Evolutionary conservation across 2,888 invertebrate genomes (phyloP), one percentile per base, ranked within the genome.

Genomic region (Crematogaster levior): DNA sequence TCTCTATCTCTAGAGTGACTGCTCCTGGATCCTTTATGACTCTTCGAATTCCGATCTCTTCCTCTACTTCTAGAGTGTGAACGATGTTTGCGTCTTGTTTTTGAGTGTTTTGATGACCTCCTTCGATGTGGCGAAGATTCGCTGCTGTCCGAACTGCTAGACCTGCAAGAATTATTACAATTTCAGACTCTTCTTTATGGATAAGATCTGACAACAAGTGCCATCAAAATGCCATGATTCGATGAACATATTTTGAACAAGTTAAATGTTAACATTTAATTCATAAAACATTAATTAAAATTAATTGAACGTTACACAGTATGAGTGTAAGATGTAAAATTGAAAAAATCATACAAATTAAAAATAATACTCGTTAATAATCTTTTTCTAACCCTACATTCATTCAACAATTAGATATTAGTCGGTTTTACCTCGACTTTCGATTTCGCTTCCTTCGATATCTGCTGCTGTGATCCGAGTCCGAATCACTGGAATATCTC

Each of bases 401-500:
- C 1, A 40, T 30, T 43, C n/a, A n/a, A 30, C 6, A 58, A n/a
- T 56, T 1, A 4, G 6, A 40, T 7, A 56, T 56, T 37, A 12
- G 0, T 60, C 3, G 34, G 30, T 68, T 65, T 80, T 83, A 88
- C 90, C 90, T 89, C 4, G 90, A 90, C 85, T 90, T 90, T 79
- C 91, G 89, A 61, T 89, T 89, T 85, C 92, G 91, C 86, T 90
- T 93, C 18, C 90, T 91, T 60, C 93, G 90, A 85, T 94, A 91
- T 75, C 91, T 93, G 75, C 85, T 91, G 75, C 91, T 93, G 7
- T 91, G 88, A 88, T 94, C 94, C 0, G 94, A 94, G 81, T 94
- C 94, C 0, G 94, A 94, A 63, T 94, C 94, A 48, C 93, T 92
- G 2, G 94, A 94, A 87, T 94, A 94, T 80, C 92, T 91, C 43